Evolutionary conservation across 1,140 invertebrate genomes (phyloP), one percentile per base, ranked within the genome.

Genomic region (Chlorops oryzae): DNA sequence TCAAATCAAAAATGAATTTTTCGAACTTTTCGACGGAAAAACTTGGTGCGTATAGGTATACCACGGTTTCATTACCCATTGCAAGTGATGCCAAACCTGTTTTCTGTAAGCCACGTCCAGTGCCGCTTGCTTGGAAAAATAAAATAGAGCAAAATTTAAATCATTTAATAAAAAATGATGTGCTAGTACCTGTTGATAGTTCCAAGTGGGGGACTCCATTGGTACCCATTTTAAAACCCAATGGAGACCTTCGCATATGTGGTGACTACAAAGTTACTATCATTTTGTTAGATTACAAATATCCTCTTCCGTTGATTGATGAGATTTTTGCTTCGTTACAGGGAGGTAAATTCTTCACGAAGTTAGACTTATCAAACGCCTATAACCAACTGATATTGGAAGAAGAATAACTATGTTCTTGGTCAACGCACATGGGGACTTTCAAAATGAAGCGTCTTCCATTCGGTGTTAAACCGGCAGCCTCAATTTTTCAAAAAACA

Each of bases 251-350:
- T 34, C 50, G 76, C 24, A 66, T 79, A 23, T 76, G 74, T 56
- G 68, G 60, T 2, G 76, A 79, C 59, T 78, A 73, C 57, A 72
- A 38, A 24, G 42, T 45, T 24, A 74, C 72, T 4, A 44, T 77
- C 6, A 74, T 75, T 51, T 40, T 74, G 27, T 52, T 62, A 35
- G 59, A 70, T 15, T n/a, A n/a, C 59, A 70, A 23, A 59, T 62
- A 67, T 51, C 72, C 70, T 1, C 47, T 75, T 23, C 72, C 73
- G 0, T 47, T 56, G 22, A 58, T 28, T 21, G 63, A 72, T 5
- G 63, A 72, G 39, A 46, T 73, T n/a, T n/a, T n/a, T n/a, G n/a
- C n/a, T n/a, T n/a, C n/a, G n/a, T n/a, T n/a, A n/a, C n/a, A n/a
- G n/a, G 64, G 62, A 1, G 63, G 58, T 7, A 15, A 57, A 23